Base-by-base conservation (phyloP, 1,140 invertebrate species). In the Drosophila ohnishii region DNA sequence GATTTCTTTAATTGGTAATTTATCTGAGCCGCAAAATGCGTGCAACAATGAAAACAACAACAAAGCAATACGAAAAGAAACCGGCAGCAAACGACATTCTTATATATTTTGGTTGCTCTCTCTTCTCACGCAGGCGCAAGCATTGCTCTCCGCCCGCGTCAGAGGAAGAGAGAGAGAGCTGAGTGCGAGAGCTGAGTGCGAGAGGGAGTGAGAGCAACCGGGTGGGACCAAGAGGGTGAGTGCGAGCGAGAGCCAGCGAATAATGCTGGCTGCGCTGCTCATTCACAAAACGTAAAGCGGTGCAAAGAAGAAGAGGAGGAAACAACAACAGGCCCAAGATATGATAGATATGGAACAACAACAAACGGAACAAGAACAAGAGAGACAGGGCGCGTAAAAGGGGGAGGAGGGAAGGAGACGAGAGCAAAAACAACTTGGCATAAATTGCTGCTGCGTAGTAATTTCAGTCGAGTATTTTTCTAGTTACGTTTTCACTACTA, bases 391-490 rank as follows among this genome's bases (percentile, higher is more conserved):
- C 51, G 51, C 51, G 51, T 55, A 55, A 50, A 75, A 60, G 63
- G 35, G 73, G 40, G 58, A 39, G 67, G 39, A 44, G 65, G 44
- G 42, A 62, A 28, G 63, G 55, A 25, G 40, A 44, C 16, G 34
- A 61, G 48, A 58, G 66, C 28, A 71, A 67, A 50, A 74, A 75
- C 78, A 85, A 87, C 74, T 72, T 74, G 74, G 84, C 84, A 88
- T 88, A 88, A 88, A 88, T 89, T 88, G 86, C 84, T 88, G 84
- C 84, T 88, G 84, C 84, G 84, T 88, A 88, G 84, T 88, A 88
- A 88, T 88, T 88, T 88, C 78, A 73, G 86, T 75, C 63, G 67
- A 80, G 76, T 87, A 83, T 77, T 65, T 77, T 83, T 76, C 67
- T 73, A 76, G 74, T 71, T 71, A 71, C 69, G 69, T 50, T 71